Conservation (phyloP, 2,888 invertebrate species). For the Mythimna vitellina region DNA sequence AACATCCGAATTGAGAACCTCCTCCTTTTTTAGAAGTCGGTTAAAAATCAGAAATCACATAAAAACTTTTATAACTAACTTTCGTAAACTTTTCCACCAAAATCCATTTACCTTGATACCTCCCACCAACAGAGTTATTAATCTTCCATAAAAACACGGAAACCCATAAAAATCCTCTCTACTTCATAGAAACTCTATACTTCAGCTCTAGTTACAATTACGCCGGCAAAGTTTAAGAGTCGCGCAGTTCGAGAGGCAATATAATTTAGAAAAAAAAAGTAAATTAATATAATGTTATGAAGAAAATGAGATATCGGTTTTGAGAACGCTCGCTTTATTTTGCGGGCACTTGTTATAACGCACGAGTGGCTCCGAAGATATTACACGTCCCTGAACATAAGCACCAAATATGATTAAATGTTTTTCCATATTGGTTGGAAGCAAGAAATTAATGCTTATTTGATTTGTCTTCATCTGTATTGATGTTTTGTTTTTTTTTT, state of each 20-base stretch:
- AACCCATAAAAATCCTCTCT: conserved; percentile 52
- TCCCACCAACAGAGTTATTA: conserved; percentile 33
- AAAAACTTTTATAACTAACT: conserved; percentile 9
- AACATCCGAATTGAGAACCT: too few relatives aligned
- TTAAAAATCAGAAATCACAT: conserved; percentile 20
- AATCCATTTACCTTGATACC: conserved; percentile 27
- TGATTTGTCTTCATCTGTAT: conserved; percentile 16
- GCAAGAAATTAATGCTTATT: conserved; percentile 32
- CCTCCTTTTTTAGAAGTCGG: too few relatives aligned
- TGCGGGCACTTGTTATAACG: conserved; percentile 38
- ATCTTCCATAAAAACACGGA: conserved; percentile 49
- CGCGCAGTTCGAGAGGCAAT: conserved; percentile 45
- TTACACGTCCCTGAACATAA: conserved; percentile 55
- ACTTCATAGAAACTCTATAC: conserved; percentile 62
- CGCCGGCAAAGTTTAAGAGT: conserved; percentile 32
- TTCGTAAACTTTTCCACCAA: conserved; percentile 8
- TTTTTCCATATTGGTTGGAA: conserved; percentile 39
- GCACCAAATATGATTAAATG: conserved; percentile 55
- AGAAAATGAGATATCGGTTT: conserved; percentile 57
- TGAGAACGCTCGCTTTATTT: conserved; percentile 41
- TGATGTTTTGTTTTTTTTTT: conserved; percentile 20
- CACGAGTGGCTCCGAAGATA: conserved; percentile 44
- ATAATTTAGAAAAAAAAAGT: conserved; percentile 41
- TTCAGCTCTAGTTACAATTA: conserved; percentile 51
- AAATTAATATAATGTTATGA: conserved; percentile 47